Evolutionary conservation across 2,888 invertebrate species (phyloP).

Genomic region (Odontocerum albicorne): DNA sequence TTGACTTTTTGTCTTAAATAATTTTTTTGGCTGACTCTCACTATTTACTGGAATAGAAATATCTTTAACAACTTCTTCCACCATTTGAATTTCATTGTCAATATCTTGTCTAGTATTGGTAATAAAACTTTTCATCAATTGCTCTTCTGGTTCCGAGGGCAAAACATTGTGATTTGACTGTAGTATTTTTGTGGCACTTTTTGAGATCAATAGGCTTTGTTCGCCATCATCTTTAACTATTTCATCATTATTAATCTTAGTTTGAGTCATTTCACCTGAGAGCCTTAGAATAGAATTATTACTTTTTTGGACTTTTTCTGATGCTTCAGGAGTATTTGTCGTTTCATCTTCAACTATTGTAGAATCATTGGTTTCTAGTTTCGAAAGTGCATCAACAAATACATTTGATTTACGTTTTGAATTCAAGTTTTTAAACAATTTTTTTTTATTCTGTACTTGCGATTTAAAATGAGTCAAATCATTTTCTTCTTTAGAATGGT

Average conservation of each 20-base stretch:
- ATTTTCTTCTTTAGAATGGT: constrained; percentile 6
- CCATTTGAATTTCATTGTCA: background rate
- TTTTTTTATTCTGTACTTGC: no score
- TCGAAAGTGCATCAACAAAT: background rate
- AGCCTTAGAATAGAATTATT: background rate
- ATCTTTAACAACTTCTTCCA: background rate
- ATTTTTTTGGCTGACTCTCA: background rate
- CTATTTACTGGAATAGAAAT: background rate
- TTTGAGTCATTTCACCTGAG: background rate
- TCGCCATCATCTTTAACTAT: no score
- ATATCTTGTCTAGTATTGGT: background rate
- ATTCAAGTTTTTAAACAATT: background rate
- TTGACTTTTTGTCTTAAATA: no score
- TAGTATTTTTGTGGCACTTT: no score
- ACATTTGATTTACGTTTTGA: background rate
- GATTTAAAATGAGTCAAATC: no score
- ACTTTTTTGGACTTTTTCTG: constrained; percentile 1
- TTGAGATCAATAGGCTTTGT: no score
- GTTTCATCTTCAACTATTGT: background rate
- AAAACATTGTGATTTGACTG: no score
- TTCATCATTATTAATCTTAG: background rate
- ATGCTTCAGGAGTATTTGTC: constrained; percentile 3
- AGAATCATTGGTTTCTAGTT: background rate
- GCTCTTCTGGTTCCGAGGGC: no score
- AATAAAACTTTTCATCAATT: background rate